Evolutionary conservation across 1,140 invertebrate species (phyloP).

Genomic region (Drosophila nigromelanica): DNA sequence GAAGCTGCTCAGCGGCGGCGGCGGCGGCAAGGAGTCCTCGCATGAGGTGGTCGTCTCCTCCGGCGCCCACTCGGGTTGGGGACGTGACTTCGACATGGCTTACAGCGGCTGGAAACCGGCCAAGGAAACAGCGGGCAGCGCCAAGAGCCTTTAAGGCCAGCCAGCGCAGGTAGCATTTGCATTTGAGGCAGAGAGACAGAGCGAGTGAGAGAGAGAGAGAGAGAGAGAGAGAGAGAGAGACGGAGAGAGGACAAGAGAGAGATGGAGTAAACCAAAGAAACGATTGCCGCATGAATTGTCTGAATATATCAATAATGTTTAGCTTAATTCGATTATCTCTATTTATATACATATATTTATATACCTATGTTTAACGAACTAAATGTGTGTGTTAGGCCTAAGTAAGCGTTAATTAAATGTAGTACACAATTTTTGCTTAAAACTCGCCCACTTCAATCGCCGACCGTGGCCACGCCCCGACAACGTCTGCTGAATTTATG

Average conservation of each 20-base stretch:
- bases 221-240: slow-evolving; percentile 8
- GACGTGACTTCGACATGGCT: slow-evolving; percentile 87
- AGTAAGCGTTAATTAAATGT: slow-evolving; percentile 79
- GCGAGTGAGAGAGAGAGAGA: slow-evolving; percentile 9
- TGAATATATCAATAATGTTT: slow-evolving; percentile 65
- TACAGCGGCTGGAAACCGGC: slow-evolving; percentile 87
- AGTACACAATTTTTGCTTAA: slow-evolving; percentile 63
- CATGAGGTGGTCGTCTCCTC: slow-evolving; percentile 90
- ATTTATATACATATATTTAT: slow-evolving; percentile 28
- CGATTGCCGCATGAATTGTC: slow-evolving; percentile 73
- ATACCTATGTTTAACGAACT: slow-evolving; percentile 53
- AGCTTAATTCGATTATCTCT: slow-evolving; percentile 69
- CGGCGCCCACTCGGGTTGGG: slow-evolving; percentile 89
- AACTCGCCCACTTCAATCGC: slow-evolving; percentile 10
- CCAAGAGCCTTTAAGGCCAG: slow-evolving; percentile 65
- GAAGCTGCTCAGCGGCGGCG: slow-evolving; percentile 89
- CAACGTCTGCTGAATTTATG: slow-evolving; percentile 53
- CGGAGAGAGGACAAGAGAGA: slow-evolving; percentile 5
- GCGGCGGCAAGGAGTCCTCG: slow-evolving; percentile 86
- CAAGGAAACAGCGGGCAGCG: slow-evolving; percentile 63
- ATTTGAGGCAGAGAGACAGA: slow-evolving; percentile 51
- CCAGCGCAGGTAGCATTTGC: slow-evolving; percentile 53
- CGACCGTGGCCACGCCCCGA: slow-evolving; percentile 23
- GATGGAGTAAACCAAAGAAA: slow-evolving; percentile 69
- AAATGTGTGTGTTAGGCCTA: slow-evolving; percentile 82